phyloP scores from a whole-genome alignment of 2,888 invertebrate species.

The Diarsia rubi region DNA sequence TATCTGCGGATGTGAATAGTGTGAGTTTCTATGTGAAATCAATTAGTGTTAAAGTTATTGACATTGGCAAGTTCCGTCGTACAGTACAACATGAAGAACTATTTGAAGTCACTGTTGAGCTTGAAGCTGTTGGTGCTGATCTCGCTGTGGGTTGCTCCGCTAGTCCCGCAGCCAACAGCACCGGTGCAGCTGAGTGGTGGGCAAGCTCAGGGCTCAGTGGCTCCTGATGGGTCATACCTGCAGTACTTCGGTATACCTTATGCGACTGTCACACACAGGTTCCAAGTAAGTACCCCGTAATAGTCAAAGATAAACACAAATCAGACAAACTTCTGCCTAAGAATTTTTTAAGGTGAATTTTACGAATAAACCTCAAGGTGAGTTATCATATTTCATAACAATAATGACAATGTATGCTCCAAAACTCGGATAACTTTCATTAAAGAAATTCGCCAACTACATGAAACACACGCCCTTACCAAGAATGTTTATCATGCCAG shows the following conservation, averaged over 20 bases:
- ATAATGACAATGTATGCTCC: no score
- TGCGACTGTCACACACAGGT: conserved; percentile 75
- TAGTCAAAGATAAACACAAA: background rate
- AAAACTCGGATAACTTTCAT: background rate
- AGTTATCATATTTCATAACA: background rate
- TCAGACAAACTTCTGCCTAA: background rate
- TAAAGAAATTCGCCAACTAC: background rate
- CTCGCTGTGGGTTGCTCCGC: conserved; percentile 79
- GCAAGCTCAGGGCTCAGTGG: conserved; percentile 74
- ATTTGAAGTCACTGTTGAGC: conserved; percentile 58
- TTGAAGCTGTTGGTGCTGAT: conserved; percentile 80
- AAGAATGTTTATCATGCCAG: background rate
- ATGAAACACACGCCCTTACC: background rate
- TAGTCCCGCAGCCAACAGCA: conserved; percentile 79
- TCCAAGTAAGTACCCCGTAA: conserved; percentile 76
- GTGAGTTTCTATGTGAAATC: background rate
- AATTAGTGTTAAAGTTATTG: background rate
- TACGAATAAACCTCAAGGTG: background rate
- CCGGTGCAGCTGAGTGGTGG: conserved; percentile 76
- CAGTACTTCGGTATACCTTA: conserved; percentile 82
- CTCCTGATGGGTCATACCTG: conserved; percentile 76
- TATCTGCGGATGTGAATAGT: background rate
- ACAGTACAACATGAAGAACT: conserved; percentile 33
- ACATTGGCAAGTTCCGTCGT: background rate
- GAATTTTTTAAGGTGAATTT: background rate